phyloP scores from a whole-genome alignment of 2,888 invertebrate species.

The Macrosiphum euphorbiae region DNA sequence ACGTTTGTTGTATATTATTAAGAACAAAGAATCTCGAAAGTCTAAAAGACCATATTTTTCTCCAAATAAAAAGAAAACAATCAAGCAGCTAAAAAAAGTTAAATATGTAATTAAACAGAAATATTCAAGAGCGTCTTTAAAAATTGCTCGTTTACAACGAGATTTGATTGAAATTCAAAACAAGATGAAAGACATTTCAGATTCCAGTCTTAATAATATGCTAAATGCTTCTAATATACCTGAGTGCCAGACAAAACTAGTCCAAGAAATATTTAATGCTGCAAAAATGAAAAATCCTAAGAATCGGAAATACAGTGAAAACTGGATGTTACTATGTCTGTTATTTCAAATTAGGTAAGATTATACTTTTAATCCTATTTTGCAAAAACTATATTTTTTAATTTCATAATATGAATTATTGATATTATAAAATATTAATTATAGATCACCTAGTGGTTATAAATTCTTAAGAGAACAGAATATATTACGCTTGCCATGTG shows the following conservation, averaged over 20 bases:
- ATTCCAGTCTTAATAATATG: slow-evolving; percentile 1
- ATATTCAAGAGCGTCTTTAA: no score
- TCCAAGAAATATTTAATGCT: neutral
- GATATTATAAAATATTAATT: neutral
- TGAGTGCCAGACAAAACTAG: neutral
- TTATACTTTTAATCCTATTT: no score
- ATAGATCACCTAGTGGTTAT: neutral
- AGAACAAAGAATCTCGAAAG: no score
- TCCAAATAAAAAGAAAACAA: no score
- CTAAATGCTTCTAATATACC: neutral
- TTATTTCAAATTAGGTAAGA: neutral
- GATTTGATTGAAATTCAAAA: neutral
- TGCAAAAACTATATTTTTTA: no score
- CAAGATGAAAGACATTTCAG: slow-evolving; percentile 14
- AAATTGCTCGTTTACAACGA: no score
- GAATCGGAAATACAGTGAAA: neutral
- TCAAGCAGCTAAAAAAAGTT: no score
- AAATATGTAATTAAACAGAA: no score
- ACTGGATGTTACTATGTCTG: neutral
- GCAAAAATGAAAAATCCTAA: neutral
- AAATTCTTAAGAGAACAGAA: neutral
- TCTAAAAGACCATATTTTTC: no score
- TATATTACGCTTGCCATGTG: neutral
- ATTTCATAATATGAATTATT: no score
- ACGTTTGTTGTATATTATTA: no score